These are phyloP conservation scores for Nomada hirtipes DNA, from an alignment of 2,888 invertebrate genomes.

Conservation along the genomic window DNA sequence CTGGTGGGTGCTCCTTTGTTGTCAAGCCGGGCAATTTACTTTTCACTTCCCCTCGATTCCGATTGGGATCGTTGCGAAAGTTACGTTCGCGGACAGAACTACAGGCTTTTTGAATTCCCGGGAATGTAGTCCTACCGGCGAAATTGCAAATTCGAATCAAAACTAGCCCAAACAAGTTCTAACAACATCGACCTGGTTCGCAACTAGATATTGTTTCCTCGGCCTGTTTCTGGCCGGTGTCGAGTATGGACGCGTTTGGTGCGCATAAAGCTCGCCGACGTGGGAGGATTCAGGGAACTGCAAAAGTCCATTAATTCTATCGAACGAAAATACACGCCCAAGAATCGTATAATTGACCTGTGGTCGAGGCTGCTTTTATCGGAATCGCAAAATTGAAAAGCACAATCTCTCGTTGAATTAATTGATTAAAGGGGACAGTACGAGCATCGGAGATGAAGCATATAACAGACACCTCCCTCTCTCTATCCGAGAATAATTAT, in stretches of 20 bases:
- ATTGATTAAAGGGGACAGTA: not conserved
- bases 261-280: not conserved
- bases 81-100: not conserved
- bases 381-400: not conserved
- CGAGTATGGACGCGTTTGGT: not conserved
- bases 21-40: not conserved
- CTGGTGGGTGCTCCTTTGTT: not conserved
- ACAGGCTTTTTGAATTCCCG: not conserved
- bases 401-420: constrained; percentile 6
- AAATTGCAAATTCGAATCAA: not conserved
- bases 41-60: not conserved
- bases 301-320: not conserved
- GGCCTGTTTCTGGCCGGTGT: not conserved
- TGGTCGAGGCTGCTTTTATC: not conserved
- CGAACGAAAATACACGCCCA: not conserved
- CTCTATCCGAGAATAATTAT: no score
- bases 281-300: not conserved
- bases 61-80: not conserved
- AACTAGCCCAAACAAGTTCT: not conserved
- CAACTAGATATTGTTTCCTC: not conserved
- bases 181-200: not conserved
- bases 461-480: not conserved
- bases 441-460: not conserved
- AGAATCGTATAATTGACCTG: not conserved
- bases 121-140: not conserved